Evolutionary conservation across 2,888 invertebrate species (phyloP), one percentile per base, ranked within the genome.

Genomic region (Leptopterna dolabrata): DNA sequence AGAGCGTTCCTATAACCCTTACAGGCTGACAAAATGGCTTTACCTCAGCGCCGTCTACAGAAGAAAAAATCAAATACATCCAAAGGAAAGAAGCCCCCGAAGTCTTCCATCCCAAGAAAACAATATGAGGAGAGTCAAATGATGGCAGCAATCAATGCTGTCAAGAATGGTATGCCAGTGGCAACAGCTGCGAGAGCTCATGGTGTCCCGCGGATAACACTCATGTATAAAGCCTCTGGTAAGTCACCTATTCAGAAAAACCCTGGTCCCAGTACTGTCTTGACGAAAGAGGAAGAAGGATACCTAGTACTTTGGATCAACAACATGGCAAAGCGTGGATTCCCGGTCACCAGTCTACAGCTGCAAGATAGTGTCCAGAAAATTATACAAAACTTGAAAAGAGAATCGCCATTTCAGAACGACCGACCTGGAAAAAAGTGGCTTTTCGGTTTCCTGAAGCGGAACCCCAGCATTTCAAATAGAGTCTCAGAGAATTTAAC

Each of bases 291-390:
- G n/a, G n/a, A n/a, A n/a, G n/a, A n/a, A 76, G 76, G 63, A 19
- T 41, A 83, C 19, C 51, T 88, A 29, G 70, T 41, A 27, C 63
- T 81, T 29, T 87, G 87, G 87, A 71, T 88, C 36, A 29, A 71
- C 16, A 36, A 45, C 19, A 70, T 41, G 24, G 81, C 84, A 63
- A 81, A 51, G 11, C 87, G 87, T 36, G 88, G 87, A 27, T 87
- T 88, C 81, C 88, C 88, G 16, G 76, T 88, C 29, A 87, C 88
- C n/a, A 86, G 87, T 41, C 43, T 14, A 19, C 76, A 89, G 36
- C 88, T 90, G 30, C 45, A 89, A 30, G 83, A 86, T 43, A 89
- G 88, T 88, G 89, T 89, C 30, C 83, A 89, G 80, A 88, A 51
- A 73, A 47, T 89, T 7, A 51, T 89, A 1, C 87, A 45, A 78